phyloP scores from a whole-genome alignment of 1,140 invertebrate species.

The Bombyx mori region DNA sequence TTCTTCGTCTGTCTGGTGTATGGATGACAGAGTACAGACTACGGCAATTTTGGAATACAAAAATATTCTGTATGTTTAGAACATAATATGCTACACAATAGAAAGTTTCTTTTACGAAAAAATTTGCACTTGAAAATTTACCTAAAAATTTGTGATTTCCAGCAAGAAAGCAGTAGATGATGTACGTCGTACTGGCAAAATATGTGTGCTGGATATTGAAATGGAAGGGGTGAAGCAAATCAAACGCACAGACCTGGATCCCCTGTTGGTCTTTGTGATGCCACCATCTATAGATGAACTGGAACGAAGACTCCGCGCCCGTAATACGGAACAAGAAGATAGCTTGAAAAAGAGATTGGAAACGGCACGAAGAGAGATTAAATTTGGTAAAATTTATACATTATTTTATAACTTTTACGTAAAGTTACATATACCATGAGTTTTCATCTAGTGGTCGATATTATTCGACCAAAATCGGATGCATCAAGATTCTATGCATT shows the following conservation, averaged over 20 bases:
- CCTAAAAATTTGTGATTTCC: neutral
- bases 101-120: too few relatives aligned
- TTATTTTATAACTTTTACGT: constrained; percentile 1
- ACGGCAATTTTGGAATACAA: too few relatives aligned
- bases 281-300: constrained; percentile 89
- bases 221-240: constrained; percentile 94
- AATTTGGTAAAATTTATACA: constrained; percentile 78
- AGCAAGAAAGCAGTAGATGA: constrained; percentile 91
- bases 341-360: constrained; percentile 82
- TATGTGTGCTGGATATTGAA: constrained; percentile 97
- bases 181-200: constrained; percentile 84
- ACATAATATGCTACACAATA: too few relatives aligned
- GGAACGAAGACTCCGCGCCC: constrained; percentile 80
- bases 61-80: too few relatives aligned
- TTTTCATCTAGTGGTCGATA: too few relatives aligned
- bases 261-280: constrained; percentile 92
- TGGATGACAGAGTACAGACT: too few relatives aligned
- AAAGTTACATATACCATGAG: neutral
- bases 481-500: too few relatives aligned
- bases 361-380: constrained; percentile 83
- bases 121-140: too few relatives aligned
- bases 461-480: too few relatives aligned
- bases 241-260: constrained; percentile 86
- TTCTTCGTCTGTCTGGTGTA: too few relatives aligned
- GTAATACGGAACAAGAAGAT: constrained; percentile 93